phyloP scores from a whole-genome alignment of 2,888 invertebrate genomes.

The Xestoiulus laeticollis region DNA sequence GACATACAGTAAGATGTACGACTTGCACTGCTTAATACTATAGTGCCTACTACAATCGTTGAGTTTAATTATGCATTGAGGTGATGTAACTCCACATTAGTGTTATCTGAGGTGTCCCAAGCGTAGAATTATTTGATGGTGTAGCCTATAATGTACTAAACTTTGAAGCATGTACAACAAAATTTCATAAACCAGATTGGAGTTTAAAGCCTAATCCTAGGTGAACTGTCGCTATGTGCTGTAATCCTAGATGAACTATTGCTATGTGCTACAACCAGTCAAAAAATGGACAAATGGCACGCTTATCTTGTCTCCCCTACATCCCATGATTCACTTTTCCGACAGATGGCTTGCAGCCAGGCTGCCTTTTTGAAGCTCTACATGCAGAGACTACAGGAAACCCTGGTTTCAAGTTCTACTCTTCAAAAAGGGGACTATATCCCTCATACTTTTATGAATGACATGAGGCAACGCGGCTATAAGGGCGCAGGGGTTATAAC shows the following conservation, averaged over 20 bases:
- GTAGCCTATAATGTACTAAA: background rate
- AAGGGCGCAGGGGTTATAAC: constrained; percentile 2
- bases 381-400: background rate
- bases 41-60: too few species aligned
- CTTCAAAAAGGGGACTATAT: background rate
- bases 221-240: background rate
- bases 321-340: background rate
- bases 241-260: background rate
- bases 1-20: too few species aligned
- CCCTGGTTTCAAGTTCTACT: background rate
- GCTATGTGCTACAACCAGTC: constrained; percentile 9
- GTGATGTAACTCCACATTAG: too few species aligned
- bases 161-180: background rate
- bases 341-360: constrained; percentile 23
- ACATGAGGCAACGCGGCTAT: background rate
- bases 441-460: constrained; percentile 14
- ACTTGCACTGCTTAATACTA: too few species aligned
- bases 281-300: background rate
- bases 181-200: background rate
- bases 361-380: background rate
- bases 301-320: background rate
- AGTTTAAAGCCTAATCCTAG: background rate
- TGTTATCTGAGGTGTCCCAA: too few species aligned
- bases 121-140: too few species aligned
- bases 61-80: too few species aligned